Base-by-base conservation (phyloP, 2,888 invertebrate genomes). In the Leucania comma region DNA sequence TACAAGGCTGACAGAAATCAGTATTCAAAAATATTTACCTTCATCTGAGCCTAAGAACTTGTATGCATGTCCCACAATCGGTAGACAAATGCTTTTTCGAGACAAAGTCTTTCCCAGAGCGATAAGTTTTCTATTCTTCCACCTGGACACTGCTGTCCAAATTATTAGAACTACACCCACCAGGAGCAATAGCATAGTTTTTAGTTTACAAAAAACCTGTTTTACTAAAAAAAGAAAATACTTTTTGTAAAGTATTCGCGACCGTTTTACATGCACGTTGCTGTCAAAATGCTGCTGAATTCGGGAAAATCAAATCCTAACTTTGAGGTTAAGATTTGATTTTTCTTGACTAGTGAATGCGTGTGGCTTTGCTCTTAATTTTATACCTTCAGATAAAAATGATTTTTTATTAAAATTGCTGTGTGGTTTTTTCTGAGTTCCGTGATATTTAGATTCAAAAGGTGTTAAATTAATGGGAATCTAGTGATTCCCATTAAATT, bases 41-140 rank as follows among this genome's bases (percentile, higher is more conserved):
- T 86, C 87, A 72, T 81, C 82, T 14, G 56, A 68, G 6, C 87
- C 87, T 22, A 87, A 42, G 38, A 87, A 85, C 32, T 80, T 53
- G 38, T 87, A 87, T 17, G 83, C 65, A 48, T 87, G 87, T 22
- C 87, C 87, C 2, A 87, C 38, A 8, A 87, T 57, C 2, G 87
- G 87, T 12, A 86, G 51, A 6, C 75, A 53, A 56, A 68, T 63
- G 42, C 61, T 48, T n/a, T 72, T 72, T 20, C 75, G 76, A 24
- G 68, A 77, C n/a, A 85, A 29, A n/a, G 78, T 70, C 2, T 66
- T 62, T 20, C 73, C 78, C 22, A 86, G 59, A 22, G 75, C 72
- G 17, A 78, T 63, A 62, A 86, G 57, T 24, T 62, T 68, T 20
- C 87, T 79, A 1, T 72, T 81, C 50, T 73, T 73, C 86, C 86